Base-by-base conservation (phyloP, 2,113 vertebrate genomes). In the Tonatia bakeri region DNA sequence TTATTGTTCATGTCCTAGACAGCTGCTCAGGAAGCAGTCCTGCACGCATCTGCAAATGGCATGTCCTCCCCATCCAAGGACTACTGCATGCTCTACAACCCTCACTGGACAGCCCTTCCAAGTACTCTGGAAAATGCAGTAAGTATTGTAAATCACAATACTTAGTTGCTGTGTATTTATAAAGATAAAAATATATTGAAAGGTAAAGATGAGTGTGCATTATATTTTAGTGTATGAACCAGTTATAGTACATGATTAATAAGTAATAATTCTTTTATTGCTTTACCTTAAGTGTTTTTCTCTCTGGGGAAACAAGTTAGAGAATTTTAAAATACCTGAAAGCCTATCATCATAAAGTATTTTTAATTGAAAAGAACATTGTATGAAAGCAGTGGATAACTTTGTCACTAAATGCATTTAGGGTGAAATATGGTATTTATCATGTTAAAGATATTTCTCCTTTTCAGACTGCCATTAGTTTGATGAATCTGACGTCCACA, bases 71-170 rank as follows among this genome's bases (percentile, higher is more conserved):
- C 45, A 3, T 96, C 97, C 24, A 98, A 97, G 97, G 99, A 99
- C 47, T 99, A 99, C 97, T 99, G 99, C 94, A 97, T 99, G 28
- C 97, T 99, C 8, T 98, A 99, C 97, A 99, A 99, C 96, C 98
- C 98, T 3, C 97, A 93, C 0, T 99, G 99, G 99, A 98, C 98
- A 3, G 90, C 98, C 14, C 97, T 99, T 87, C 98, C 99, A 26
- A 72, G 96, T 54, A 98, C 97, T 31, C 98, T 99, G 26, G 97
- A 97, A 82, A 97, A 97, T 97, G 98, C 99, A 93, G 99, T 99
- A 98, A 99, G 99, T 99, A 94, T 54, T 13, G 59, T 31, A 28
- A 61, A 86, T 92, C 61, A 81, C 43, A 43, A 43, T 43, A 43
- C 43, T 43, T 43, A 86, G 22, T 80, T 84, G 59, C 45, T 76